Evolutionary conservation across 2,113 vertebrate genomes (phyloP).

Genomic region (Pyxicephalus adspersus): DNA sequence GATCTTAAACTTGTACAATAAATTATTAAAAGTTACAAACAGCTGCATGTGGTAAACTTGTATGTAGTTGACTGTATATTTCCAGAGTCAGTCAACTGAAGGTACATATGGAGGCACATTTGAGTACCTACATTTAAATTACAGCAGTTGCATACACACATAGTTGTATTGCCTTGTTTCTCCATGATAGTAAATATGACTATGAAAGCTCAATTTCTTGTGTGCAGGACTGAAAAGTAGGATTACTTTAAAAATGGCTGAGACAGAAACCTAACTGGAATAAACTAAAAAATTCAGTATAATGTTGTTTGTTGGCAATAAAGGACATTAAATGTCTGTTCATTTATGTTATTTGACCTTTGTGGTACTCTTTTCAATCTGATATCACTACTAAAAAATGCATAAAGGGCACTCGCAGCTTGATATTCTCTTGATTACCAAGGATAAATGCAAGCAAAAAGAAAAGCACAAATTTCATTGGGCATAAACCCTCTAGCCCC

Average conservation of each 20-base stretch:
- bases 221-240: no score
- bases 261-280: not conserved
- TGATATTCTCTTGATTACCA: conserved; percentile 34
- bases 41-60: no score
- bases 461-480: conserved; percentile 16
- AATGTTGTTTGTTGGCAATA: not conserved
- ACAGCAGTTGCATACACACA: no score
- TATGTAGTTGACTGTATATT: no score
- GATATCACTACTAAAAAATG: conserved; percentile 41
- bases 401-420: conserved; percentile 38
- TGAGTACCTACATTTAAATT: no score
- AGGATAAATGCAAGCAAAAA: conserved; percentile 26
- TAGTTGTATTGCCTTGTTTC: no score
- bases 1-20: no score
- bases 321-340: not conserved
- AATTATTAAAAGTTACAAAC: no score
- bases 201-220: no score
- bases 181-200: no score
- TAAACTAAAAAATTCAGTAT: not conserved
- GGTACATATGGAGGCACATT: no score
- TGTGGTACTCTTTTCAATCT: not conserved
- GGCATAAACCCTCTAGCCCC: not conserved
- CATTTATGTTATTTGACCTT: conserved; percentile 24
- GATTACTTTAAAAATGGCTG: not conserved
- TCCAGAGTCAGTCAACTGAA: no score